Evolutionary conservation across 2,888 invertebrate genomes (phyloP).

Genomic region (Incurvaria masculella): DNA sequence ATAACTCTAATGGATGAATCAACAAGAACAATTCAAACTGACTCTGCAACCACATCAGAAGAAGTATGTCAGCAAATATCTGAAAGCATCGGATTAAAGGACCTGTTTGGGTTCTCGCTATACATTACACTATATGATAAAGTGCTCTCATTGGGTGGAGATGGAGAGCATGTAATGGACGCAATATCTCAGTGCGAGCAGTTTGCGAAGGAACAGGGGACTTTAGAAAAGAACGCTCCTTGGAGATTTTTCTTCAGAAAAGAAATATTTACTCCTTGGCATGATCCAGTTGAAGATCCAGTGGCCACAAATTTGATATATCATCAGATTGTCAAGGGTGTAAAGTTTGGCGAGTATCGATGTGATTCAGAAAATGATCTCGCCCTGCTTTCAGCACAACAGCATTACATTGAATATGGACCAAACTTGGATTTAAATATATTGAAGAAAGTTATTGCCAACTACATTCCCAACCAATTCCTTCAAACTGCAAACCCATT

Average conservation of each 20-base stretch:
- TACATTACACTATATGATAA: slow-evolving; percentile 90
- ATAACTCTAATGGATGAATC: slow-evolving; percentile 88
- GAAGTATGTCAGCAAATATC: slow-evolving; percentile 83
- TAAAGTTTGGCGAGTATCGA: slow-evolving; percentile 90
- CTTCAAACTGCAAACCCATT: slow-evolving; percentile 61
- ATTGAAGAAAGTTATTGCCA: slow-evolving; percentile 67
- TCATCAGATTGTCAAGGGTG: slow-evolving; percentile 81
- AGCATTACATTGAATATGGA: slow-evolving; percentile 85
- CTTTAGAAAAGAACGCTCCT: slow-evolving; percentile 77
- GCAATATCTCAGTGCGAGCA: slow-evolving; percentile 96
- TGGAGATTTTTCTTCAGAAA: slow-evolving; percentile 87
- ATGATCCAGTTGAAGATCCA: slow-evolving; percentile 77
- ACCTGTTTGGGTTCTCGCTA: slow-evolving; percentile 88
- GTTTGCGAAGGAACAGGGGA: slow-evolving; percentile 87
- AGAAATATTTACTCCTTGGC: slow-evolving; percentile 93
- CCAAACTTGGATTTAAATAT: slow-evolving; percentile 63
- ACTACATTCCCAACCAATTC: slow-evolving; percentile 78
- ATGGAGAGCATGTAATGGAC: slow-evolving; percentile 91
- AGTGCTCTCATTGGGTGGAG: slow-evolving; percentile 84
- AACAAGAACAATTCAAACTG: slow-evolving; percentile 76
- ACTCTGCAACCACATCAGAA: slow-evolving; percentile 87
- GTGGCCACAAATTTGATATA: slow-evolving; percentile 88
- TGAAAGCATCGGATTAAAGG: slow-evolving; percentile 70
- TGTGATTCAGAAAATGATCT: slow-evolving; percentile 81
- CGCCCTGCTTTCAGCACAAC: slow-evolving; percentile 85